Conservation (phyloP, 2,797 vertebrate species). For the Lagocephalus sceleratus region DNA sequence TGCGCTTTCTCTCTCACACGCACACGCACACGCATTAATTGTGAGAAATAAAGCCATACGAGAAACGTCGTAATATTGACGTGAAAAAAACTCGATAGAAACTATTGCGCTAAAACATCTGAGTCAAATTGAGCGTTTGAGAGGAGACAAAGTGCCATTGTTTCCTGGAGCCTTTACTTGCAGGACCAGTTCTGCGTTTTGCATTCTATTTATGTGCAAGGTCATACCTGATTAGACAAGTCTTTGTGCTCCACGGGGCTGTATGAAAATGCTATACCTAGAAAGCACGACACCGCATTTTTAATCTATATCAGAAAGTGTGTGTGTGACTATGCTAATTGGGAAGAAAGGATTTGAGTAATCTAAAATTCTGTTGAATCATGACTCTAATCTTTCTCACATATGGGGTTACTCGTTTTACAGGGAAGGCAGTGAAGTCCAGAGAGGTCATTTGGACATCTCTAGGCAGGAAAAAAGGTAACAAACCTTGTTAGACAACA, state of each 20-base stretch:
- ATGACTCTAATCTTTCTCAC: too few species aligned
- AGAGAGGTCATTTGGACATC: too few species aligned
- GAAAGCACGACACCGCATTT: not conserved
- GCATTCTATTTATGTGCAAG: constrained; percentile 62
- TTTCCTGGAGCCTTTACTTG: constrained; percentile 41
- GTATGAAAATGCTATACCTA: constrained; percentile 33
- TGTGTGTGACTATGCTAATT: too few species aligned
- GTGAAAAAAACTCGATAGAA: not conserved
- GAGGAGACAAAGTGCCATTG: constrained; percentile 25
- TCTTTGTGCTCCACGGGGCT: constrained; percentile 35
- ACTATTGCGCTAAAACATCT: not conserved
- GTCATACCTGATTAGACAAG: constrained; percentile 57
- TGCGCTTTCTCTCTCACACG: not conserved
- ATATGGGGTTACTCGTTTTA: too few species aligned
- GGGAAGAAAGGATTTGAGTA: too few species aligned
- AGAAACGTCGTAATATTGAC: not conserved
- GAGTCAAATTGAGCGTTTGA: not conserved
- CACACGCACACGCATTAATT: constrained; percentile 2
- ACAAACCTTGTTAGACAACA: too few species aligned
- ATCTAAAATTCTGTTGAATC: too few species aligned
- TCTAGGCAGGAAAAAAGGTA: too few species aligned
- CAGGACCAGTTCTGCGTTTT: constrained; percentile 60
- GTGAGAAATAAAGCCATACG: not conserved
- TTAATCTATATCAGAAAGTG: too few species aligned
- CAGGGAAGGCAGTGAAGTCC: too few species aligned